Base-by-base conservation (phyloP, 2,113 vertebrate genomes). In the Sciurus niger region DNA sequence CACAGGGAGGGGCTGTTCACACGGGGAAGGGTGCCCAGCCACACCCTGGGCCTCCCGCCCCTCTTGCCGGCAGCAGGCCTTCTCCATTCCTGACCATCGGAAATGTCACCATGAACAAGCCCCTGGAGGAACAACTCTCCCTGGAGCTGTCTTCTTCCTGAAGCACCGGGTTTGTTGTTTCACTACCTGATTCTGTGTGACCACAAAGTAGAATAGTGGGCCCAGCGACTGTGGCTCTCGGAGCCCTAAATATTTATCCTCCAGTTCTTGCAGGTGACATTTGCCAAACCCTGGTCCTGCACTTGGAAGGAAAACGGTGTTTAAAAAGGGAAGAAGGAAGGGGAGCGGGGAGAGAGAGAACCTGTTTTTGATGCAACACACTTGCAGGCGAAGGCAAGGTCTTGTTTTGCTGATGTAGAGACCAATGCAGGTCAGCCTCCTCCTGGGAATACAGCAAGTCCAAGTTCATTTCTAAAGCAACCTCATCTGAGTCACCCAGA, bases 81-180 rank as follows among this genome's bases (percentile, higher is more conserved):
- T n/a, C 11, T 63, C 14, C 28, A 5, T 65, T 2, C 0, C 0
- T 37, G 37, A 17, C 22, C 67, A 32, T 79, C 17, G 46, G 32
- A 73, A 30, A 24, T 34, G 2, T 89, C 91, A 85, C 20, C 3
- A 18, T 25, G 8, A 58, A 22, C 18, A 4, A 6, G 18, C 6
- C 8, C 58, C 24, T 43, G 65, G 37, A 68, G 6, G 74, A 30
- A 53, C 67, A 46, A 24, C 4, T 0, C 20, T 18, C 40, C 25
- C 74, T 11, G 2, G 24, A 40, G n/a, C 6, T 1, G 0, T 7
- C 5, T 40, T 80, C 40, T 10, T 17, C 12, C 2, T 24, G 14
- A 74, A 77, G 43, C 22, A 43, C 13, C 24, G 46, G 2, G 0
- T 2, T 28, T 32, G 0, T 20, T 34, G 46, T 30, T 30, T 68